Percentiles rank a stretch among this genome's conserved stretches.
Conservation (phyloP, 2,113 vertebrate genomes). For the Calcarius ornatus region DNA sequence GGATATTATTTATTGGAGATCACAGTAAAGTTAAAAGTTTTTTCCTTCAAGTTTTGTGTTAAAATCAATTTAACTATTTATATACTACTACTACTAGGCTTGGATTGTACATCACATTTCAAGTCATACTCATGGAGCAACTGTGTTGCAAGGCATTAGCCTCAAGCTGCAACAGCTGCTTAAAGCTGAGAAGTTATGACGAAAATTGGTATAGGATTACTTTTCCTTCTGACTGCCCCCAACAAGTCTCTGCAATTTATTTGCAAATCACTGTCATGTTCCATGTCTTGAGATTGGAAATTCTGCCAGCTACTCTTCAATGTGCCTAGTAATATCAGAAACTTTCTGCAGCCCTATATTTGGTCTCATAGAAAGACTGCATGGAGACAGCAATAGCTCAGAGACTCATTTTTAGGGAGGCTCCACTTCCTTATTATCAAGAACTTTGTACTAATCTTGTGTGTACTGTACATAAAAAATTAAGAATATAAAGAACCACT, state of each 20-base stretch:
- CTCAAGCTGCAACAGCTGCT: neutral
- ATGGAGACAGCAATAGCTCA: neutral
- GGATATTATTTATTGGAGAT: neutral
- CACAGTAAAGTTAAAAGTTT: neutral
- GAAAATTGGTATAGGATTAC: neutral
- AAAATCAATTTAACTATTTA: neutral
- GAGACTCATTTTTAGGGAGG: neutral
- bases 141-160: neutral
- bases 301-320: neutral
- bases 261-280: neutral
- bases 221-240: neutral
- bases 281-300: neutral
- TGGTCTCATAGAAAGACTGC: neutral
- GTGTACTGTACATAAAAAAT: neutral
- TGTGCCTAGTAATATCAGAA: fast-evolving
- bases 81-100: neutral
- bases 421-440: neutral
- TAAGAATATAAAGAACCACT: neutral
- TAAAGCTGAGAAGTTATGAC: neutral
- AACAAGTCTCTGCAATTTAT: neutral
- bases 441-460: neutral
- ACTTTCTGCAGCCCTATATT: neutral
- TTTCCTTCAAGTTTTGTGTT: neutral
- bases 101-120: neutral
- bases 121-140: neutral